Base-by-base conservation (phyloP, 2,797 vertebrate genomes). In the Rhynchonycteris naso region DNA sequence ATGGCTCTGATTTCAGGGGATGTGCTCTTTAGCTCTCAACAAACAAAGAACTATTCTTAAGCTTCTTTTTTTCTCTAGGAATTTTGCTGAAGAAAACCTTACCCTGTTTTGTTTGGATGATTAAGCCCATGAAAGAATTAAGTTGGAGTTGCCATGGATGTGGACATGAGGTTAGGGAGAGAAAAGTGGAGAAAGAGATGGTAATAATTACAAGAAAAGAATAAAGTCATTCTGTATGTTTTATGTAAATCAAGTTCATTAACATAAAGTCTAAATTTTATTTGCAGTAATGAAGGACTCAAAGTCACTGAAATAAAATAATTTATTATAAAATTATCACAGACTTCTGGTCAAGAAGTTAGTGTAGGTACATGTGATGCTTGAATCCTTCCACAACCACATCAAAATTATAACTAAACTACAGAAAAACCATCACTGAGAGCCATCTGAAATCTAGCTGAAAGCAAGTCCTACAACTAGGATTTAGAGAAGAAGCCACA, bases 231-330 rank as follows among this genome's bases (percentile, higher is more conserved):
- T 63, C 28, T 33, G 38, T 15, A 12, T 58, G 28, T 38, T 52
- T 74, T 79, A 63, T 56, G 69, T 16, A 79, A 88, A 84, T 52
- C 7, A 88, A 54, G 12, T 68, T 38, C 88, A 43, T 33, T 82
- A 56, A 47, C 24, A 89, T 83, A 54, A 75, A 74, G n/a, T 71
- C 52, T 72, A 26, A 52, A 66, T 75, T 96, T 89, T 69, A 63
- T 61, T 81, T 80, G 7, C 7, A 85, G 35, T 75, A 56, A 63
- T 56, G 47, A 92, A 54, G 38, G 65, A 86, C 19, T 80, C 72
- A n/a, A 72, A 72, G 28, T 47, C n/a, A 81, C 19, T 35, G 88
- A 61, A 81, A 71, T 61, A 47, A 47, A 30, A 28, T 19, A 26
- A 69, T 69, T 88, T 83, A 7, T 54, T 85, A 35, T 21, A 80